Conservation (phyloP, 2,888 invertebrate genomes). For the Acronicta aceris region DNA sequence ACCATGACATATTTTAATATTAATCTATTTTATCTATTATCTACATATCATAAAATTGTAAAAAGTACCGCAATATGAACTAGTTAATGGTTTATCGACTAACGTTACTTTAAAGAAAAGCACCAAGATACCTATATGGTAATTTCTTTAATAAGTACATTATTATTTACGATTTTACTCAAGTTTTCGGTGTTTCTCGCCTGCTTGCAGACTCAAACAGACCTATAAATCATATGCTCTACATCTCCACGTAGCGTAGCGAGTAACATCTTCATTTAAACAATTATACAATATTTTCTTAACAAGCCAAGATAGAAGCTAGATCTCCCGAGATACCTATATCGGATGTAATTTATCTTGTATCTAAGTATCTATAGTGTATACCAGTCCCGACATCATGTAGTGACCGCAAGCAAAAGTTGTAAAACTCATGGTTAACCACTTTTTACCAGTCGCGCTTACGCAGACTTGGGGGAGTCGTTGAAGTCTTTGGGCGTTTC, state of each 20-base stretch:
- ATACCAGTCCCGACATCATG: too few relatives aligned
- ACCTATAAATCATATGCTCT: too few relatives aligned
- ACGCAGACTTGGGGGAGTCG: too few relatives aligned
- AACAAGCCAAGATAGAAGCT: too few relatives aligned
- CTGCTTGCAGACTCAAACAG: too few relatives aligned
- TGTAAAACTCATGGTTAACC: constrained; percentile 1
- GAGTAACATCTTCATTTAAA: too few relatives aligned
- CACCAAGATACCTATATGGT: too few relatives aligned
- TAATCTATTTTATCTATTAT: background rate
- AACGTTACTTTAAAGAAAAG: background rate
- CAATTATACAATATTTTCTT: too few relatives aligned
- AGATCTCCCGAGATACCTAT: background rate
- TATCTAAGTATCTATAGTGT: background rate
- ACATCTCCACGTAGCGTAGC: too few relatives aligned
- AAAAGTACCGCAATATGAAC: background rate
- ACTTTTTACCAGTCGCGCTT: background rate
- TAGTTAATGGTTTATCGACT: background rate
- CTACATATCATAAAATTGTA: background rate
- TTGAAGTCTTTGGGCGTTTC: too few relatives aligned
- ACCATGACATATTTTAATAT: background rate
- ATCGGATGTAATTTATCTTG: background rate
- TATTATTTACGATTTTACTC: background rate
- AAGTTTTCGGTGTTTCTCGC: too few relatives aligned
- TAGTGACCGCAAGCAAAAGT: too few relatives aligned
- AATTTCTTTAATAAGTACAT: background rate